Base-by-base conservation (phyloP, 2,888 invertebrate species). In the Euplagia quadripunctaria region DNA sequence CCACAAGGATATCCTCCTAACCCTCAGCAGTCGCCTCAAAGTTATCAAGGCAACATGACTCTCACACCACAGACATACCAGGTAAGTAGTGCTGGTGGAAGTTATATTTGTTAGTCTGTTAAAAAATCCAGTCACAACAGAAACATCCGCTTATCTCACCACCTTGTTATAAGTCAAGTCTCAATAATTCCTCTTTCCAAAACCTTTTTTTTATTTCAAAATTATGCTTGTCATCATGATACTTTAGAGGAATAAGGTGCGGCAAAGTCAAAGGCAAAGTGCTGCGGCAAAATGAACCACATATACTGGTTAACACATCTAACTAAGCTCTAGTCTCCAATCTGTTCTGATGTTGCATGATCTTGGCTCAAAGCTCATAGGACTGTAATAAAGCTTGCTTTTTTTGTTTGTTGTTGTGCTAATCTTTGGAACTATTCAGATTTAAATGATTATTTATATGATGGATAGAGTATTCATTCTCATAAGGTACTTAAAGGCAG, bases 61-160 rank as follows among this genome's bases (percentile, higher is more conserved):
- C 95, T 95, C 82, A 92, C 95, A 68, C 91, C 96, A 64, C 96
- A 96, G 84, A 92, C 95, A 77, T 96, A 96, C 80, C 97, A 96
- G 91, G 96, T 95, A 89, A 82, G 73, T 78, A 71, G 7, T 72
- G 43, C 9, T 8, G 5, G 11, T 52, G 16, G 1, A 64, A 52
- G 58, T 42, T 17, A 42, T 42, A 4, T 3, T 42, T 64, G 5
- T 31, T 64, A 64, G 41, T 16, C 1, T 20, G 4, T 12, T 12
- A 20, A 58, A 12, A 58, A 20, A 0, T 11, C 11, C 6, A n/a
- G 17, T 17, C 6, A 8, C 17, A n/a, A 16, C 3, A 52, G 31
- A 31, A 31, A 31, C 31, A 31, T 31, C 31, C 2, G 2, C 31
- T 31, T 31, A 31, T 31, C 31, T 31, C 1, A 31, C 31, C 31